Conservation (phyloP, 2,888 invertebrate genomes). For the Agelastica alni region DNA sequence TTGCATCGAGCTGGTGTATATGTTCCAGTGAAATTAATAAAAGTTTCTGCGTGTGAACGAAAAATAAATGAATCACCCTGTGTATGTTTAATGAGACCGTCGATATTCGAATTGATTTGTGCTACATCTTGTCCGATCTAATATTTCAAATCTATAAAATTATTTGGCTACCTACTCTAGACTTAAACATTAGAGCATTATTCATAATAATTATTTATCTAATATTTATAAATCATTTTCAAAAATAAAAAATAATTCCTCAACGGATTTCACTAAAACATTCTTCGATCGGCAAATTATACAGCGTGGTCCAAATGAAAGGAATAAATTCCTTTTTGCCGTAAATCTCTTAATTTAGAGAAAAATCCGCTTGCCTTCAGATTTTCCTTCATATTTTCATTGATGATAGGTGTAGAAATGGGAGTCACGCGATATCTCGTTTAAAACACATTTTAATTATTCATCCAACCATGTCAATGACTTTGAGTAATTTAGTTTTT, state of each 20-base stretch:
- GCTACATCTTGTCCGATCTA: constrained; percentile 18
- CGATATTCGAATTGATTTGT: constrained; percentile 21
- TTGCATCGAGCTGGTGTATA: too few relatives aligned
- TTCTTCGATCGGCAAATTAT: too few relatives aligned
- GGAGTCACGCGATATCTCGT: too few relatives aligned
- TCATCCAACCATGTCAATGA: too few relatives aligned
- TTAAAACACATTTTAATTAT: too few relatives aligned
- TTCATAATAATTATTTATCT: constrained; percentile 36
- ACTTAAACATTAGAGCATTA: constrained; percentile 30
- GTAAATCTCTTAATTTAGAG: too few relatives aligned
- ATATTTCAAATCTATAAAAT: constrained; percentile 37
- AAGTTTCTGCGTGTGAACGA: constrained; percentile 17
- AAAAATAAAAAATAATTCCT: constrained; percentile 28
- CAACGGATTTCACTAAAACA: constrained; percentile 26
- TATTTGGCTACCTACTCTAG: constrained; percentile 36
- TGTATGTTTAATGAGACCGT: constrained; percentile 11
- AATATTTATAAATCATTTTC: constrained; percentile 31
- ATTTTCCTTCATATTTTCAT: too few relatives aligned
- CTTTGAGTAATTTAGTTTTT: too few relatives aligned
- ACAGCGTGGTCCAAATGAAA: too few relatives aligned
- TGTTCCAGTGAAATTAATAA: constrained; percentile 9
- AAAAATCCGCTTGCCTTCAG: too few relatives aligned
- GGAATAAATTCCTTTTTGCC: too few relatives aligned
- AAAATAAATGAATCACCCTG: constrained; percentile 1
- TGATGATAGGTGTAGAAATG: too few relatives aligned